phyloP scores from a whole-genome alignment of 2,113 vertebrate genomes.

The Lepisosteus osseus region DNA sequence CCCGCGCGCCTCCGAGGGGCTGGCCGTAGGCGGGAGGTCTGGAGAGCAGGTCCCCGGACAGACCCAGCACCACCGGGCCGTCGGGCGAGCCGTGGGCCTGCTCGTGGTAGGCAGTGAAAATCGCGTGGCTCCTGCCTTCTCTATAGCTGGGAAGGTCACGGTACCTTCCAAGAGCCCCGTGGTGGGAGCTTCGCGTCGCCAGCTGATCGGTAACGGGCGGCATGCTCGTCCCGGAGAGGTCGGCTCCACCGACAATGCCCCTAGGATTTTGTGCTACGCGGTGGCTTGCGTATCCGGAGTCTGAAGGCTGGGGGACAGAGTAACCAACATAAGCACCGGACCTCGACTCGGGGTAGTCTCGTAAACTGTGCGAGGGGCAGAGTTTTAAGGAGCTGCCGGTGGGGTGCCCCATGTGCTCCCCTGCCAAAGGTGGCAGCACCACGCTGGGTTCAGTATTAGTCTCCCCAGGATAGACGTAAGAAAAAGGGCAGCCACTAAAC shows the following conservation, averaged over 20 bases:
- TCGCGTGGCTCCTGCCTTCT: conserved; percentile 58
- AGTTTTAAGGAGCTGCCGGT: conserved; percentile 68
- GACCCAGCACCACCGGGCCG: conserved; percentile 59
- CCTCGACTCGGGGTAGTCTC: conserved; percentile 61
- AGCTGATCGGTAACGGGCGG: conserved; percentile 66
- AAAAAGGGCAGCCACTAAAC: conserved; percentile 62
- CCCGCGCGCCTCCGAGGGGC: conserved; percentile 40
- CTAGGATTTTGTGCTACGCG: conserved; percentile 64
- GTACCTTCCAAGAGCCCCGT: conserved; percentile 64
- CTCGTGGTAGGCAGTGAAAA: conserved; percentile 65
- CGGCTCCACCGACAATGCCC: conserved; percentile 68
- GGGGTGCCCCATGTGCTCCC: conserved; percentile 56
- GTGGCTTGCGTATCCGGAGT: conserved; percentile 66
- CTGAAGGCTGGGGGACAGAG: conserved; percentile 63
- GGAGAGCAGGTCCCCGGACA: conserved; percentile 55
- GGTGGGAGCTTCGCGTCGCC: conserved; percentile 58
- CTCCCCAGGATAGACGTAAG: conserved; percentile 63
- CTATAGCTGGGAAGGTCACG: conserved; percentile 62
- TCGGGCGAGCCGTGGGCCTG: conserved; percentile 67
- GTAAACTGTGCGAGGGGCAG: conserved; percentile 61
- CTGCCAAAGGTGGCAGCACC: conserved; percentile 62
- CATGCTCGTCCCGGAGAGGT: conserved; percentile 64
- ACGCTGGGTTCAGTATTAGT: conserved; percentile 58
- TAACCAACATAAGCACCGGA: conserved; percentile 67
- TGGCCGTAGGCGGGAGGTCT: conserved; percentile 52